These are phyloP conservation scores for Eudasyphora cyanicolor DNA, from an alignment of 2,888 invertebrate genomes.

Conservation along the genomic window DNA sequence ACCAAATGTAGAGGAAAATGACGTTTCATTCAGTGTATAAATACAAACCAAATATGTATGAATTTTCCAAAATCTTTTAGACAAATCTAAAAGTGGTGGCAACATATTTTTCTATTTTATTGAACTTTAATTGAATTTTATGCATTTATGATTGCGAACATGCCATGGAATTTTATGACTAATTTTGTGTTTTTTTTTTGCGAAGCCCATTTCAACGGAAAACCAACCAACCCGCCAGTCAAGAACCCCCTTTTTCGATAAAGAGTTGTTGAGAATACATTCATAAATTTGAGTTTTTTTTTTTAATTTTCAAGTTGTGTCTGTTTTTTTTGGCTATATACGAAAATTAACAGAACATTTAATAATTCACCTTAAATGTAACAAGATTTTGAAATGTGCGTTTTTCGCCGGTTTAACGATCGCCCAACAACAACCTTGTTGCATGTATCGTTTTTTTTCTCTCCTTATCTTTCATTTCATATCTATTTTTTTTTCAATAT, in stretches of 20 bases:
- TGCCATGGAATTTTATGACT: conserved; percentile 2
- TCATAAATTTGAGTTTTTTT: conserved; percentile 13
- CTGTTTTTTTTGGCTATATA: background rate
- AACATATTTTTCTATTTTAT: background rate
- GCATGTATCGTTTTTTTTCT: background rate
- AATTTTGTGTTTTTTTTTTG: background rate
- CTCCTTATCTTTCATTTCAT: background rate
- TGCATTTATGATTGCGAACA: background rate
- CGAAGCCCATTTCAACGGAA: no score
- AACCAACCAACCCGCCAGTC: background rate
- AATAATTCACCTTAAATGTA: conserved; percentile 36
- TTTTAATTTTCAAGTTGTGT: background rate
- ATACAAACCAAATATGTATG: background rate
- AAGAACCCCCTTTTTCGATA: background rate
- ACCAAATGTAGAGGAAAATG: no score
- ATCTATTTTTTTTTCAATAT: background rate
- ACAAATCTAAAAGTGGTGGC: background rate
- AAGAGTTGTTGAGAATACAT: background rate
- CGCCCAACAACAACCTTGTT: conserved; percentile 6
- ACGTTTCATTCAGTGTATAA: no score
- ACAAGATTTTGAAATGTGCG: background rate
- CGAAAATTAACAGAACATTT: conserved; percentile 19
- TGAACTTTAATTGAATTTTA: conserved; percentile 26
- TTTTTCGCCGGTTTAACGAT: background rate
- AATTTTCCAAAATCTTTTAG: background rate